These are phyloP conservation scores for Sciurus carolinensis DNA, from an alignment of 2,797 vertebrate genomes.

Conservation along the genomic window DNA sequence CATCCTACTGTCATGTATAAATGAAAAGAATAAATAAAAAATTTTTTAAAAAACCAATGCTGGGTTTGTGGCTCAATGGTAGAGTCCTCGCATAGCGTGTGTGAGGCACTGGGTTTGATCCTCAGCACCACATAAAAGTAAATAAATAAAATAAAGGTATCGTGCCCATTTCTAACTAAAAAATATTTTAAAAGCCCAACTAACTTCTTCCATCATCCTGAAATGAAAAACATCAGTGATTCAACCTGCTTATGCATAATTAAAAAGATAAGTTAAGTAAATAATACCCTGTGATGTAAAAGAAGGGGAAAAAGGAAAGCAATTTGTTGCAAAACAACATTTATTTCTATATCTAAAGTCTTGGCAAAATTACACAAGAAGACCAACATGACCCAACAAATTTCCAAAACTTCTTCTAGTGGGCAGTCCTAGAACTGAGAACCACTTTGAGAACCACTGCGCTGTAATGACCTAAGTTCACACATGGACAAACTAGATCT, in stretches of 20 bases:
- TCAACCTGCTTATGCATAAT: neutral
- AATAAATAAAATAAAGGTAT: too few species aligned
- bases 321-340: slow-evolving; percentile 32
- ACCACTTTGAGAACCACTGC: neutral
- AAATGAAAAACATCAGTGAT: slow-evolving; percentile 32
- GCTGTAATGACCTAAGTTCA: neutral
- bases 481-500: neutral
- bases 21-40: too few species aligned
- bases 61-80: too few species aligned
- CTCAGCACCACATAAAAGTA: too few species aligned
- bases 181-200: neutral
- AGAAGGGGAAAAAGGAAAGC: neutral
- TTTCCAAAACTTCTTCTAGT: slow-evolving; percentile 24
- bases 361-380: neutral
- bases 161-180: too few species aligned
- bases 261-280: neutral
- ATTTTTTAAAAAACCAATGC: too few species aligned
- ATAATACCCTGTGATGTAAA: neutral
- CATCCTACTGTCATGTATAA: too few species aligned
- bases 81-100: too few species aligned
- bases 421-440: neutral
- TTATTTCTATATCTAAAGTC: slow-evolving; percentile 33
- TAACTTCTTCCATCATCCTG: neutral
- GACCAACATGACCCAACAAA: neutral
- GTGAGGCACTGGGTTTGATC: too few species aligned